phyloP scores from a whole-genome alignment of 2,113 vertebrate genomes.

The Myocastor coypus region DNA sequence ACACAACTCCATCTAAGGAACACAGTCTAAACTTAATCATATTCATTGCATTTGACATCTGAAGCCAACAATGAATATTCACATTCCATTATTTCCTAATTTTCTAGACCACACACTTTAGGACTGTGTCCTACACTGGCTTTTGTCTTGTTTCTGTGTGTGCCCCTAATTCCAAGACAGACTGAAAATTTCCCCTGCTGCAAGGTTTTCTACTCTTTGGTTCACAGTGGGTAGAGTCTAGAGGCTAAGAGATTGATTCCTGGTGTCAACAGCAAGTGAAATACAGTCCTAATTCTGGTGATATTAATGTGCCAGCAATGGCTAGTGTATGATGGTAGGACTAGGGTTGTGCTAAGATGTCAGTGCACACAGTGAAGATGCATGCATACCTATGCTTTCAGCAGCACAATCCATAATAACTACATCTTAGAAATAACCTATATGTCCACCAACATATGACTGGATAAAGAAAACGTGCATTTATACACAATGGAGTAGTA shows the following conservation, averaged over 20 bases:
- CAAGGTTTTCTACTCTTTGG: neutral
- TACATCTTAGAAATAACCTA: neutral
- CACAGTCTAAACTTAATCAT: neutral
- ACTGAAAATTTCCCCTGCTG: too few relatives aligned
- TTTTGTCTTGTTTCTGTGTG: too few relatives aligned
- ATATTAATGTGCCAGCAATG: neutral
- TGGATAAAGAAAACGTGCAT: neutral
- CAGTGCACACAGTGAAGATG: neutral
- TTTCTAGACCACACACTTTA: neutral
- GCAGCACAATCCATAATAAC: neutral
- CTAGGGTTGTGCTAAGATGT: neutral
- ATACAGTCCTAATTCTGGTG: neutral
- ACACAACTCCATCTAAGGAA: neutral
- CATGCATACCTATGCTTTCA: neutral
- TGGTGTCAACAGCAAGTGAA: accelerated
- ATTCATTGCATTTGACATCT: neutral
- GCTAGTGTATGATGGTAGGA: neutral
- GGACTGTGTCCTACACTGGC: accelerated
- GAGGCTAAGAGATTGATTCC: neutral
- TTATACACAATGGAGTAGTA: neutral
- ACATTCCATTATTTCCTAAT: neutral
- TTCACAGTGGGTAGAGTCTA: accelerated
- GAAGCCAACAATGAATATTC: neutral
- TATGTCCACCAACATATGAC: neutral
- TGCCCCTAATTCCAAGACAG: neutral